Percentiles rank a stretch among this genome's conserved stretches.
Evolutionary conservation across 2,797 vertebrate genomes (phyloP).

Genomic region (Kryptolebias ocellatus): DNA sequence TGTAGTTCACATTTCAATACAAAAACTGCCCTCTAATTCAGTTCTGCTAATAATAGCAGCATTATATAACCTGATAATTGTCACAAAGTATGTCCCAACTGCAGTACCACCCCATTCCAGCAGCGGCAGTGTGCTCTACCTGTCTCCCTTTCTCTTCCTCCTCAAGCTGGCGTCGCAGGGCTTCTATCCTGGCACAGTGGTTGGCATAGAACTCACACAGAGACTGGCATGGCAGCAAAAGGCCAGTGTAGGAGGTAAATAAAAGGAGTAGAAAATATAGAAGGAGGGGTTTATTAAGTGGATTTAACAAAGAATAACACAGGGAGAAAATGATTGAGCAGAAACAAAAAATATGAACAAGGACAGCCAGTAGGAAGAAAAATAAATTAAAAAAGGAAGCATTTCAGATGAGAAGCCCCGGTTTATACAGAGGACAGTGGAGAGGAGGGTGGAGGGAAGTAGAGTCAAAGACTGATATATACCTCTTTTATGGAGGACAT

Average conservation of each 20-base stretch:
- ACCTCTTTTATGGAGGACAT: constrained; percentile 13
- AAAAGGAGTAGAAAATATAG: constrained; percentile 61
- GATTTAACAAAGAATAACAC: constrained; percentile 54
- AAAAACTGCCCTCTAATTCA: constrained; percentile 22
- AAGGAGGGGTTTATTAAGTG: constrained; percentile 66
- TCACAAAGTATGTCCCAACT: constrained; percentile 37
- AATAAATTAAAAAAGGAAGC: constrained; percentile 1
- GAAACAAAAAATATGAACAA: constrained; percentile 22
- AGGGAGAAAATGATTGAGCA: constrained; percentile 39
- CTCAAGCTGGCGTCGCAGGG: constrained; percentile 70
- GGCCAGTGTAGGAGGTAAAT: constrained; percentile 64
- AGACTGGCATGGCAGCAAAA: constrained; percentile 77
- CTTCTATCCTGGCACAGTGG: constrained; percentile 78
- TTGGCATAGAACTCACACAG: constrained; percentile 82
- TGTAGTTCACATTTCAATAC: constrained; percentile 6
- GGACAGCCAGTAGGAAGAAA: constrained; percentile 22
- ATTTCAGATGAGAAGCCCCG: constrained; percentile 13
- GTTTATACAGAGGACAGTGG: constrained; percentile 17
- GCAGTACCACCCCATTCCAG: constrained; percentile 75
- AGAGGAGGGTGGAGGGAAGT: constrained; percentile 46
- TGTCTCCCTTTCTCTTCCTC: constrained; percentile 77
- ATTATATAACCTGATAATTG: background rate
- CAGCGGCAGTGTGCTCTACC: constrained; percentile 81
- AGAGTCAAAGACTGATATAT: constrained; percentile 41
- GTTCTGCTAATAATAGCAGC: background rate